Evolutionary conservation across 2,888 invertebrate species (phyloP), one percentile per base, ranked within the genome.

Genomic region (Chouioia cunea): DNA sequence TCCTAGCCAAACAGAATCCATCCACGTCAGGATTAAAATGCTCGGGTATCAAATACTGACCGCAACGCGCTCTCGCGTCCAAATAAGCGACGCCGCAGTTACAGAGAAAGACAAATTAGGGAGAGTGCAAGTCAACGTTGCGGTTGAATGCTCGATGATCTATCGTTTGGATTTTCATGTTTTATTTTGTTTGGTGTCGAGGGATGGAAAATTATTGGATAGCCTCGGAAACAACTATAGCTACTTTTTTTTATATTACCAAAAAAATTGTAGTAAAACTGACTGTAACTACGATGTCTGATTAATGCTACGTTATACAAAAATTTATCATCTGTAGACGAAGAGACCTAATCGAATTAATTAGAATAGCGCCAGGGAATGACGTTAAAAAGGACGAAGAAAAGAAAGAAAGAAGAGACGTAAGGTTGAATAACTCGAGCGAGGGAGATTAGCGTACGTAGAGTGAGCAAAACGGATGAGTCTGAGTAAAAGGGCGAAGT

Each of bases 21-120:
- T 85, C 85, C 82, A 83, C 80, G 84, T 85, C 85, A 83, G 84
- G 84, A 84, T 84, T 85, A 84, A 84, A 85, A 84, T 79, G 80
- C 81, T 80, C 76, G 80, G 80, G 79, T 81, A 82, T 81, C 80
- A 81, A 82, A 83, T 82, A 81, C 79, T 76, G 73, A 69, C 43
- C 63, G 57, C n/a, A n/a, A n/a, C 43, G 15, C 50, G 36, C 27
- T 10, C 53, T 12, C 58, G 50, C 20, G n/a, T n/a, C n/a, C n/a
- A n/a, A n/a, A n/a, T n/a, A n/a, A n/a, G n/a, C 18, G 4, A 15
- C 48, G 53, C n/a, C 16, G 54, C 54, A 23, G 52, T n/a, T 16
- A 52, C 36, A 66, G 60, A 60, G 58, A 65, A 64, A 69, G 67
- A 70, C 66, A 73, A 73, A 73, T 73, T 66, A 59, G 70, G 54